Evolutionary conservation across 2,113 vertebrate species (phyloP), one percentile per base, ranked within the genome.

Genomic region (Lagopus leucura): DNA sequence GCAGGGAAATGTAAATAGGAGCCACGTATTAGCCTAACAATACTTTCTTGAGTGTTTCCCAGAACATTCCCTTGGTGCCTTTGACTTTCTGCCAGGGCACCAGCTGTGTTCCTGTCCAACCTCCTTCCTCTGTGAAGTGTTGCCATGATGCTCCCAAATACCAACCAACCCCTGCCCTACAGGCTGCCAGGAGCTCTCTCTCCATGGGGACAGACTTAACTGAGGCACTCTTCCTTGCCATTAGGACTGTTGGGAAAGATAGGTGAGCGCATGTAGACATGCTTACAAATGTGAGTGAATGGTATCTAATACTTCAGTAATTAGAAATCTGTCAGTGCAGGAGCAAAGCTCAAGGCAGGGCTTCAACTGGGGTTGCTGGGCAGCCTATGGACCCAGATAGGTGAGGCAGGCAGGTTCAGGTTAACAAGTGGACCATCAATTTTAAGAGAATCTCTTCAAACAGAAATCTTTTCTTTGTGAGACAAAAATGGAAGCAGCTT

Each of bases 1-100:
- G 58, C 25, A 42, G 40, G 85, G 65, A 80, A 94, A 58, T 87
- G 40, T 54, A 66, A 86, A n/a, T 5, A 19, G 43, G 50, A 89
- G 71, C 60, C 13, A 3, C 81, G 86, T 89, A 4, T 67, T 61
- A 90, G 90, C 73, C 65, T 92, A 42, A 65, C 30, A 11, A 79
- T 93, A 70, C 42, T 81, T 75, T 42, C 64, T 58, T 19, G 64
- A 91, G 47, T 81, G 43, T 58, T 94, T 96, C 93, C 70, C 88
- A 91, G 93, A 95, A 92, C 25, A 40, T 73, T 52, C 38, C 38
- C 69, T 78, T 48, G 82, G 36, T 40, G 86, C 69, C 17, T 16
- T n/a, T 83, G 91, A 38, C 18, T 66, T 43, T 27, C 40, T 88
- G 89, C 90, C 95, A 96, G 92, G 50, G 57, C 61, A 45, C 47